A percentile compares a stretch with the other conserved stretches of the same genome.
phyloP scores from a whole-genome alignment of 2,113 vertebrate genomes.

The Arothron firmamentum region DNA sequence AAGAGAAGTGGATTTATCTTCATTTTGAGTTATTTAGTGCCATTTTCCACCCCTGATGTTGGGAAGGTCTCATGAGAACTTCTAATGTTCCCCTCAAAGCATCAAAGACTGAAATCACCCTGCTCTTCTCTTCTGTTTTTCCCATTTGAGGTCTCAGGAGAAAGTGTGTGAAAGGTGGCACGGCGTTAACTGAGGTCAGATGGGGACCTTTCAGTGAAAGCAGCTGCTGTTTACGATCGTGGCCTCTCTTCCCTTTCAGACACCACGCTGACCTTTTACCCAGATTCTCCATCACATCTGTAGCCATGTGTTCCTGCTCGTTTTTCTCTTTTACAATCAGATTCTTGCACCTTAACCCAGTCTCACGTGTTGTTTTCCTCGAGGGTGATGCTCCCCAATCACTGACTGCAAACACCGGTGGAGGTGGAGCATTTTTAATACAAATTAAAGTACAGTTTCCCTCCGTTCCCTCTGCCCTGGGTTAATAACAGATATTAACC shows the following conservation, averaged over 20 bases:
- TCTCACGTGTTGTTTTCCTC: conserved; percentile 15
- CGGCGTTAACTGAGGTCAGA: conserved; percentile 29
- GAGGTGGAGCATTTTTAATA: conserved; percentile 1
- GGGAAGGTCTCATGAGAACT: too few species aligned
- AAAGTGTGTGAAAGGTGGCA: conserved; percentile 58
- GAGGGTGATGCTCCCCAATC: neutral
- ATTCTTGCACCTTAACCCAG: conserved; percentile 65
- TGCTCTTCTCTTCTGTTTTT: neutral
- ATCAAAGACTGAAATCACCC: neutral
- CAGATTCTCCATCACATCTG: conserved; percentile 43
- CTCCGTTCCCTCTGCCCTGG: neutral
- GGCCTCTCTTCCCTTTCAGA: conserved; percentile 28
- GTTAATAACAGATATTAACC: conserved; percentile 24
- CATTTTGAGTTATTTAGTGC: too few species aligned
- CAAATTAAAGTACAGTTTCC: conserved; percentile 2
- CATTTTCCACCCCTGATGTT: too few species aligned
- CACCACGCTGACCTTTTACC: conserved; percentile 60
- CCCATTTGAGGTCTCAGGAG: conserved; percentile 6
- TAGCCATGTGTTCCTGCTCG: conserved; percentile 28
- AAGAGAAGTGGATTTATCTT: neutral
- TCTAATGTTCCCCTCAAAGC: neutral
- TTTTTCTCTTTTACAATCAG: conserved; percentile 13
- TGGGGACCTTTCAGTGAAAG: conserved; percentile 21
- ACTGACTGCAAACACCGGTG: conserved; percentile 1
- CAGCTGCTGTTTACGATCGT: conserved; percentile 51